A percentile compares a stretch with the other conserved stretches of the same genome.
Evolutionary conservation across 2,888 invertebrate genomes (phyloP).

Genomic region (Matsumyia berberina): DNA sequence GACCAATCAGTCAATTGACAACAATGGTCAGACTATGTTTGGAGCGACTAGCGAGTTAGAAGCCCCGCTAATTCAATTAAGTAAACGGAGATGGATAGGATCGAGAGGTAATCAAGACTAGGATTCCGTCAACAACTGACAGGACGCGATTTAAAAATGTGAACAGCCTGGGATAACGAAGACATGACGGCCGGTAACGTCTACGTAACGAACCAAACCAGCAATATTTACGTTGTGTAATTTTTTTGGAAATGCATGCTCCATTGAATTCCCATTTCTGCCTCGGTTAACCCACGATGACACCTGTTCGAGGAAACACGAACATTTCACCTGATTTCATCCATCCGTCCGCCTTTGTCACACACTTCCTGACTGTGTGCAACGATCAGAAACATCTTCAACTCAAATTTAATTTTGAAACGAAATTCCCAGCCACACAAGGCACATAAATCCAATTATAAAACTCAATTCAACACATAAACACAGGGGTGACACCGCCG

Average conservation of each 20-base stretch:
- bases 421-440: constrained; percentile 41
- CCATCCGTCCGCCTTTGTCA: background rate
- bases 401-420: constrained; percentile 22
- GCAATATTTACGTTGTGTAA: no score
- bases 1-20: no score
- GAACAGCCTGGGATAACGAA: no score
- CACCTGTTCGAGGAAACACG: background rate
- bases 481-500: constrained; percentile 52
- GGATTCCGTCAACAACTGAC: no score
- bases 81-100: no score
- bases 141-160: no score
- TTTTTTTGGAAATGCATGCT: background rate
- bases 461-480: constrained; percentile 53
- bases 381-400: background rate
- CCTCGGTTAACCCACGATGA: background rate
- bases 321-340: background rate
- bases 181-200: no score
- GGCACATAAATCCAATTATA: constrained; percentile 42
- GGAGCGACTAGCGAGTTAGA: no score
- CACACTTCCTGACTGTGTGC: background rate
- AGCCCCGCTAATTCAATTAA: no score
- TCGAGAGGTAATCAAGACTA: no score
- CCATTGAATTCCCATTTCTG: background rate
- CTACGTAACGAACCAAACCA: no score
- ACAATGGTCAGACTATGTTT: no score